phyloP scores from a whole-genome alignment of 2,888 invertebrate genomes.

The Halictus quadricinctus region DNA sequence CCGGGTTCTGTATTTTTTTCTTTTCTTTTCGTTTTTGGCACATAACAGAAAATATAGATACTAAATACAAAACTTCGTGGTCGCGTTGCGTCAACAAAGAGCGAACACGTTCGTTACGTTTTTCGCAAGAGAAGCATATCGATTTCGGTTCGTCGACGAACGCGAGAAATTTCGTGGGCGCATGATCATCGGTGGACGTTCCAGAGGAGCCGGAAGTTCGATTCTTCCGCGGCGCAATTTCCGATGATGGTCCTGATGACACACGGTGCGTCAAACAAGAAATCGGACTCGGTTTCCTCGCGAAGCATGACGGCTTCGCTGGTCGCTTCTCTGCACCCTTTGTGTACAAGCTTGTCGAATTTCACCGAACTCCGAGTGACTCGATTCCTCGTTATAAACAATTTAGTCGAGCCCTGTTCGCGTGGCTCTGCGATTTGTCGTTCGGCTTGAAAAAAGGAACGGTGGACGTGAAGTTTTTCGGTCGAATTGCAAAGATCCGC shows the following conservation, averaged over 20 bases:
- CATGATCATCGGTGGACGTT: conserved; percentile 53
- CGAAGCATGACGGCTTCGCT: neutral
- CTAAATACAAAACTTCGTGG: conserved; percentile 12
- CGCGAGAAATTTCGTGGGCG: neutral
- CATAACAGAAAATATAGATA: conserved; percentile 15
- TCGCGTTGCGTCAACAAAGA: neutral
- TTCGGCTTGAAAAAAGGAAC: neutral
- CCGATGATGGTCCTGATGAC: neutral
- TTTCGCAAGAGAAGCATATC: neutral
- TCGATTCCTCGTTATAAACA: neutral
- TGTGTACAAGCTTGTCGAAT: neutral
- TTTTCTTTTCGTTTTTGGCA: neutral
- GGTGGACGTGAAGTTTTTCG: neutral
- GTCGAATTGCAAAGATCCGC: neutral
- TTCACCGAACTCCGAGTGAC: neutral
- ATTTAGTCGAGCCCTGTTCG: neutral
- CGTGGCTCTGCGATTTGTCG: neutral
- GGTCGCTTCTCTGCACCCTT: neutral
- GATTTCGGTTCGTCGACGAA: neutral
- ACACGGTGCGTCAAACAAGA: neutral
- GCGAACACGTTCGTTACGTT: neutral
- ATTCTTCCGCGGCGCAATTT: conserved; percentile 11
- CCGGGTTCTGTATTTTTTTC: neutral
- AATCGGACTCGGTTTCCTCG: neutral
- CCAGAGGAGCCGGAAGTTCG: conserved; percentile 28